Evolutionary conservation across 1,140 invertebrate species (phyloP), one percentile per base, ranked within the genome.

Genomic region (Charaxes varanes): DNA sequence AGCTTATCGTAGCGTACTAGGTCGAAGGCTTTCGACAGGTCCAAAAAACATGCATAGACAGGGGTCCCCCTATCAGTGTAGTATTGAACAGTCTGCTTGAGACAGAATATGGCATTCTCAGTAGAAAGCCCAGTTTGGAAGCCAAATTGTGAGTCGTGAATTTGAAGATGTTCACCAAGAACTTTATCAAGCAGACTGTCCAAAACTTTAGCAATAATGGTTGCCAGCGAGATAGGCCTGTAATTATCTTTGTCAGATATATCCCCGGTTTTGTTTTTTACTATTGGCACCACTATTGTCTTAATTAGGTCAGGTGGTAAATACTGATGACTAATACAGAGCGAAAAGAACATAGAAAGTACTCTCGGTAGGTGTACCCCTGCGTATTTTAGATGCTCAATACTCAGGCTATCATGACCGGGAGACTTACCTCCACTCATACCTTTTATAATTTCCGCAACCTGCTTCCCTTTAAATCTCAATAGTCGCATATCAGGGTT

Each of bases 51-150:
- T 4, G 17, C 37, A 22, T 18, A 32, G 5, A 31, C 28, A 13
- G 11, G 6, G 6, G 37, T 40, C 2, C 13, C 19, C 6, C 37
- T 13, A n/a, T 19, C 26, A 13, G 12, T 30, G 12, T 40, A 40
- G n/a, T 40, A 40, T n/a, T 40, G 12, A 7, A 40, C 26, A 12
- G 27, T 19, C 4, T 40, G 37, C 18, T 40, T 40, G 13, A 40
- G 37, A 13, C 27, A 18, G 2, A 31, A 12, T n/a, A 30, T 40
- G 2, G 19, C 38, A 26, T 18, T 24, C 12, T 33, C 38, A 8
- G 28, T 41, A 11, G 38, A 41, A n/a, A 41, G 38, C 11, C 21
- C 38, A 1, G 28, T 4, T 24, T 11, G 8, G 11, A 41, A 41
- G 2, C 28, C 38, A 17, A 41, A 24, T 12, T 32, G 18, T 3